These are phyloP conservation scores for Paracyprichromis sp. DNA, from an alignment of 2,113 vertebrate species.

Conservation along the genomic window DNA sequence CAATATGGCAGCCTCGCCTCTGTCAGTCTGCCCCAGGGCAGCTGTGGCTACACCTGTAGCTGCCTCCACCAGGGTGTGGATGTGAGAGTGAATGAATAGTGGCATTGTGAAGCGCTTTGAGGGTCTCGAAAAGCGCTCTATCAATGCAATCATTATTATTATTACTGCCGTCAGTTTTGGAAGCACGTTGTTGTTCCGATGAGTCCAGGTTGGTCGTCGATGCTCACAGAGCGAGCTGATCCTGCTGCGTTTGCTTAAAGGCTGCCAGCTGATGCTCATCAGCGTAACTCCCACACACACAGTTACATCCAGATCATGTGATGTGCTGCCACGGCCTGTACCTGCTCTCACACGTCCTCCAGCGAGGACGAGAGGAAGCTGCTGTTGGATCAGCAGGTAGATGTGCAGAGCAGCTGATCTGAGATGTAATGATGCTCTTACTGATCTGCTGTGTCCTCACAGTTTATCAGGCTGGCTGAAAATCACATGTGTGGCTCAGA, in stretches of 20 bases:
- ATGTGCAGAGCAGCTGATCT: neutral
- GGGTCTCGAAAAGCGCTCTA: fast-evolving
- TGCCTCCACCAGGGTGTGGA: neutral
- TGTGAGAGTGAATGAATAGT: neutral
- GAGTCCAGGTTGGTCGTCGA: neutral
- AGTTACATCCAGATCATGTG: neutral
- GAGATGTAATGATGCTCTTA: neutral
- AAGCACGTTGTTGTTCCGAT: neutral
- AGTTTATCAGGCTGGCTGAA: neutral
- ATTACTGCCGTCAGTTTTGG: neutral
- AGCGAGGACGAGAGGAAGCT: neutral
- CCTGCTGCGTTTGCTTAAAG: neutral
- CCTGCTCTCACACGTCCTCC: neutral
- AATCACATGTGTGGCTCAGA: neutral
- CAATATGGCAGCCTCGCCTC: neutral
- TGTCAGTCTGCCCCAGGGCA: neutral
- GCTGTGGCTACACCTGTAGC: fast-evolving
- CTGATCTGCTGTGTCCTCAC: neutral
- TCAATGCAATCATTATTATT: neutral
- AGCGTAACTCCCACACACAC: neutral
- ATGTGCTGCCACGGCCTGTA: neutral
- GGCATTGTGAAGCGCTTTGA: fast-evolving
- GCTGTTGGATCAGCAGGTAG: neutral
- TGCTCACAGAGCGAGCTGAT: neutral
- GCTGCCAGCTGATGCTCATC: neutral